phyloP scores from a whole-genome alignment of 2,113 vertebrate species.

The Oostethus manadensis region DNA sequence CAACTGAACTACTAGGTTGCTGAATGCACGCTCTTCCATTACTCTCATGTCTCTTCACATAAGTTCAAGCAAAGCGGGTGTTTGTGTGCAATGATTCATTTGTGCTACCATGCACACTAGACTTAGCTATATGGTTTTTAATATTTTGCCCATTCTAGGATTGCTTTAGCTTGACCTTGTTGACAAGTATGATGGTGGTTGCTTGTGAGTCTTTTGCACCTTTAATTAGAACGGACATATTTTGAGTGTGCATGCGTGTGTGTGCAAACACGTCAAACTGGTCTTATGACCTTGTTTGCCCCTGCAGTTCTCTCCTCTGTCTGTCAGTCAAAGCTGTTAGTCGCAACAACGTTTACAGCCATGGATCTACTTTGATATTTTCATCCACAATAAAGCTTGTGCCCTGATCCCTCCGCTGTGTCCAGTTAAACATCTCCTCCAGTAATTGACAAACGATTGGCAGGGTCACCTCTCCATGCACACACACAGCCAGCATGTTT shows the following conservation, averaged over 20 bases:
- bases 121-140: conserved; percentile 16
- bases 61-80: conserved; percentile 8
- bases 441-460: conserved; percentile 40
- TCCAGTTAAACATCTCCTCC: conserved; percentile 22
- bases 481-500: conserved; percentile 23
- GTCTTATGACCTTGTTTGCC: conserved; percentile 23
- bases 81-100: conserved; percentile 18
- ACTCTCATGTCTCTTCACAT: conserved; percentile 11
- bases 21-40: conserved; percentile 33
- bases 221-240: conserved; percentile 27
- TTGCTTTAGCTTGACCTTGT: conserved; percentile 26
- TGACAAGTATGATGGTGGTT: conserved; percentile 7
- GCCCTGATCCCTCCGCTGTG: conserved; percentile 7
- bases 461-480: conserved; percentile 27
- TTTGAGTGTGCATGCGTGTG: conserved; percentile 14
- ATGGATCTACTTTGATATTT: conserved; percentile 36
- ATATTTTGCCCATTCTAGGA: conserved; percentile 34
- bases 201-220: conserved; percentile 5
- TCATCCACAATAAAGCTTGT: conserved; percentile 31
- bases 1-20: conserved; percentile 47
- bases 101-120: conserved; percentile 7
- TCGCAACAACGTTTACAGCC: conserved; percentile 30
- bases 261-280: conserved; percentile 9
- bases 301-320: conserved; percentile 10
- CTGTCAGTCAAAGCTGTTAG: conserved; percentile 23